Conservation (phyloP, 2,113 vertebrate species). For the Silurus asotus region DNA sequence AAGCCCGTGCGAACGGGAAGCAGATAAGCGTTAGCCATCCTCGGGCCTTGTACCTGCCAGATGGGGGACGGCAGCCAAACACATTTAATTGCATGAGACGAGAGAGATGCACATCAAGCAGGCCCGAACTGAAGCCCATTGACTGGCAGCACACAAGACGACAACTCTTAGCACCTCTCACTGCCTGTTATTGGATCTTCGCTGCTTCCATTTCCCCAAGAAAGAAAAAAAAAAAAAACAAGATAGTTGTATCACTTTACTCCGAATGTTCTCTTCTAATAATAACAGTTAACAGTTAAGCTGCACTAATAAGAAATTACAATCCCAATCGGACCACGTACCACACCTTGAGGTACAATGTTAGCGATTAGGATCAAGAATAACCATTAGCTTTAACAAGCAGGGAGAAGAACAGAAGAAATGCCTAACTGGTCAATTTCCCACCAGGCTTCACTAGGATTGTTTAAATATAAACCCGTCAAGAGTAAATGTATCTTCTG, state of each 20-base stretch:
- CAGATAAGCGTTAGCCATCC: conserved; percentile 60
- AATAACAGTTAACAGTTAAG: neutral
- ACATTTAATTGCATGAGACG: conserved; percentile 59
- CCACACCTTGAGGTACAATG: neutral
- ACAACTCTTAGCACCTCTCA: neutral
- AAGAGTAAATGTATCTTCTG: no score
- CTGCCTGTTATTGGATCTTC: neutral
- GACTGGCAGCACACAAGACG: conserved; percentile 8
- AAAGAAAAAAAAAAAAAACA: neutral
- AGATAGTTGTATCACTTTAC: neutral
- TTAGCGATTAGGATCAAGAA: neutral
- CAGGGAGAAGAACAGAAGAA: neutral
- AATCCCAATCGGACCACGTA: no score
- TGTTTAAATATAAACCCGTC: no score
- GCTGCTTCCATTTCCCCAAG: neutral
- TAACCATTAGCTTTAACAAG: neutral
- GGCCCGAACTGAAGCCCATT: conserved; percentile 39
- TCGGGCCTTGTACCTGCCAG: conserved; percentile 66
- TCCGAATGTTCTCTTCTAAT: neutral
- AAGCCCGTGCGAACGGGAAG: conserved; percentile 66
- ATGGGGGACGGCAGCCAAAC: conserved; percentile 56
- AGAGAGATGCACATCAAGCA: conserved; percentile 39
- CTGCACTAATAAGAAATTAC: neutral
- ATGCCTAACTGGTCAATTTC: no score
- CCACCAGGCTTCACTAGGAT: no score